phyloP scores from a whole-genome alignment of 1,140 invertebrate species.

The Gryon sp. region DNA sequence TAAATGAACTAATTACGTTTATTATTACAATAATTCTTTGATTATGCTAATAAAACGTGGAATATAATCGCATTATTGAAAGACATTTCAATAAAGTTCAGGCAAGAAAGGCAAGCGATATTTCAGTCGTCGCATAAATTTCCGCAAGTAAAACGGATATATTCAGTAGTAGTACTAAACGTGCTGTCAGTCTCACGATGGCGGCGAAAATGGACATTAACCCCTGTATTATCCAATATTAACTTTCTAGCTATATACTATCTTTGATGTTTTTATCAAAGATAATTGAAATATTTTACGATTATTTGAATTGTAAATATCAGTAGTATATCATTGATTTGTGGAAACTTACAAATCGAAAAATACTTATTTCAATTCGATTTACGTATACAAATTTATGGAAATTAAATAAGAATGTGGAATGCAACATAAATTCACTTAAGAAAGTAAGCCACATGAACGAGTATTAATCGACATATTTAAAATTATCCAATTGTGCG shows the following conservation, averaged over 20 bases:
- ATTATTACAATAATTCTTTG: neutral
- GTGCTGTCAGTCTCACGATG: constrained; percentile 31
- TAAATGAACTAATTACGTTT: too few relatives aligned
- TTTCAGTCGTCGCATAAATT: constrained; percentile 10
- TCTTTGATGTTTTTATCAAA: too few relatives aligned
- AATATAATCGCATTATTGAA: neutral
- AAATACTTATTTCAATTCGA: too few relatives aligned
- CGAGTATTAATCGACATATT: neutral
- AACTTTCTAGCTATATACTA: too few relatives aligned
- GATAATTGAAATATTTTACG: too few relatives aligned
- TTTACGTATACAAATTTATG: too few relatives aligned
- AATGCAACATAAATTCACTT: too few relatives aligned
- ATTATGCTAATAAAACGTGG: neutral
- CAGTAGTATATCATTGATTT: too few relatives aligned
- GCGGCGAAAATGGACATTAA: constrained; percentile 25
- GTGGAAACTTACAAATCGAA: too few relatives aligned
- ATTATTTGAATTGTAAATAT: too few relatives aligned
- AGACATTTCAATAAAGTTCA: constrained; percentile 24
- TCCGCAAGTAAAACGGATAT: neutral
- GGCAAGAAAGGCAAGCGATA: neutral
- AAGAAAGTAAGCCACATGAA: too few relatives aligned
- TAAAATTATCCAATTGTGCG: neutral
- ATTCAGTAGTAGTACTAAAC: constrained; percentile 33
- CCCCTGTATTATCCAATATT: neutral
- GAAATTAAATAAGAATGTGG: too few relatives aligned